Conservation (phyloP, 1,140 invertebrate species). For the Neodiprion virginianus region DNA sequence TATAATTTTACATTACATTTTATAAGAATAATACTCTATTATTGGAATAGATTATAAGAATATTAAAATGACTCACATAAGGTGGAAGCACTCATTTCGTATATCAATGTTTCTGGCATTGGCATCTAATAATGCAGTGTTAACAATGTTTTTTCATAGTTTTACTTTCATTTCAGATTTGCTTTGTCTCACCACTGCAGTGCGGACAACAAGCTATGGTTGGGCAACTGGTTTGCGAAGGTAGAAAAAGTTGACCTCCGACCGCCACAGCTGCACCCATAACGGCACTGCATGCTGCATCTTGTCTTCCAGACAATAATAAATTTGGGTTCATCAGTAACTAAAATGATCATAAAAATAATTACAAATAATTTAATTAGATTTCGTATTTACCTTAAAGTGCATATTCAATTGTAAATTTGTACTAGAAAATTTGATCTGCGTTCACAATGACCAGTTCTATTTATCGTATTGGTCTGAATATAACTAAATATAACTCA, state of each 20-base stretch:
- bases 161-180: constrained; percentile 43
- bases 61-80: background rate
- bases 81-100: background rate
- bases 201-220: constrained; percentile 57
- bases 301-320: constrained; percentile 54
- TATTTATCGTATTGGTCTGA: too few species aligned
- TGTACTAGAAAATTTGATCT: background rate
- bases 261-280: constrained; percentile 61
- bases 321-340: constrained; percentile 55
- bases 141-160: too few species aligned
- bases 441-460: too few species aligned
- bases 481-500: too few species aligned
- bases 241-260: constrained; percentile 54
- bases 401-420: constrained; percentile 3
- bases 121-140: background rate
- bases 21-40: too few species aligned
- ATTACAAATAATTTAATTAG: constrained; percentile 2
- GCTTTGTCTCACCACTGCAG: constrained; percentile 61
- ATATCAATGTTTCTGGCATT: background rate
- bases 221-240: constrained; percentile 32
- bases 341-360: constrained; percentile 28
- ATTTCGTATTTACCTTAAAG: background rate
- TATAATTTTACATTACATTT: too few species aligned
- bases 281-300: constrained; percentile 60
- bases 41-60: background rate